Percentiles rank a stretch among this genome's conserved stretches.
phyloP scores from a whole-genome alignment of 2,113 vertebrate genomes.

The Callopanchax toddi region DNA sequence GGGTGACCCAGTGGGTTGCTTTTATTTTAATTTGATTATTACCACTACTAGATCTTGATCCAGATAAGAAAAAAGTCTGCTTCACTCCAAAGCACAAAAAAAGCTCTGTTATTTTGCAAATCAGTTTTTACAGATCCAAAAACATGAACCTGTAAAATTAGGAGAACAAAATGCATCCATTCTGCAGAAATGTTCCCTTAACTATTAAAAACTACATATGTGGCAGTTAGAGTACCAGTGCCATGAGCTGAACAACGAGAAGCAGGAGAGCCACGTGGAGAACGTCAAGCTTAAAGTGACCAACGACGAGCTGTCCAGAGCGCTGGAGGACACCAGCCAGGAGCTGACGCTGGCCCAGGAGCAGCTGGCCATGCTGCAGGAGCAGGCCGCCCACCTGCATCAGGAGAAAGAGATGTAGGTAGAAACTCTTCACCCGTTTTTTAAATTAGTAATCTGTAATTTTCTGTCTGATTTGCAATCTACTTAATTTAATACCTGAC shows the following conservation, averaged over 20 bases:
- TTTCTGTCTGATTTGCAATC: too few species aligned
- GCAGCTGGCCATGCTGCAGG: constrained; percentile 86
- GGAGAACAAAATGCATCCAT: too few species aligned
- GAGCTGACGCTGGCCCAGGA: constrained; percentile 85
- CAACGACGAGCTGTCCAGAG: constrained; percentile 86
- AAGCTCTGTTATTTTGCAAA: too few species aligned
- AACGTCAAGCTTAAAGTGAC: constrained; percentile 88
- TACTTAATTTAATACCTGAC: too few species aligned
- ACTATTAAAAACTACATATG: neutral
- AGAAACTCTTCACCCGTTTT: neutral
- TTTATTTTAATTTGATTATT: too few species aligned
- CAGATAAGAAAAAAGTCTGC: too few species aligned
- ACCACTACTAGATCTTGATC: too few species aligned
- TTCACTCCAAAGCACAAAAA: too few species aligned
- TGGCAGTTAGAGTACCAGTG: constrained; percentile 87
- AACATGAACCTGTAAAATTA: too few species aligned
- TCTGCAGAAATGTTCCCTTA: neutral
- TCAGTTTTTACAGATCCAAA: too few species aligned
- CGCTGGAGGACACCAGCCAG: constrained; percentile 82
- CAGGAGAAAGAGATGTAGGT: constrained; percentile 91
- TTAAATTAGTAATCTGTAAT: too few species aligned
- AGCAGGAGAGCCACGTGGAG: constrained; percentile 85
- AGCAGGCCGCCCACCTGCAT: constrained; percentile 82
- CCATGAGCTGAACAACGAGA: constrained; percentile 83
- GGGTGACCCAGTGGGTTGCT: too few species aligned